Conservation (phyloP, 92 coral and sea anemone genomes). For the Porites lobata region DNA sequence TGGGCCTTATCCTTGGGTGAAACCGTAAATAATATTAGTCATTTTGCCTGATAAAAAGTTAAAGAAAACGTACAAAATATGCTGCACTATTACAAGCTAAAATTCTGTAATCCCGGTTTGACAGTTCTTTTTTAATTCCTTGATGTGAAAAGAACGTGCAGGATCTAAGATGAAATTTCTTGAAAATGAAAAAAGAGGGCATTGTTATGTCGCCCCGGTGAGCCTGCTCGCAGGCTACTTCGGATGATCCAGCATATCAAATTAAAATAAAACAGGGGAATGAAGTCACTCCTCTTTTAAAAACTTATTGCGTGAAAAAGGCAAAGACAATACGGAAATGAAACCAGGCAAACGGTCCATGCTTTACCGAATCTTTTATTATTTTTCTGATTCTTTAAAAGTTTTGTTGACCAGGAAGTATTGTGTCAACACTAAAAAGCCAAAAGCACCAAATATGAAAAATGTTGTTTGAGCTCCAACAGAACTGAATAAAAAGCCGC, state of each 20-base stretch:
- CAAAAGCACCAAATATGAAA: slow-evolving; percentile 57
- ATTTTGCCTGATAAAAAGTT: too few species aligned
- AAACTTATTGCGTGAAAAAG: background rate
- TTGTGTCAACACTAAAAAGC: slow-evolving; percentile 42
- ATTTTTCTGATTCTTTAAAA: background rate
- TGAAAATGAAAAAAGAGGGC: too few species aligned
- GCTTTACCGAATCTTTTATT: background rate
- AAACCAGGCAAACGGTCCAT: background rate
- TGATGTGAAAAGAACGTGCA: too few species aligned
- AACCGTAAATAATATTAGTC: too few species aligned
- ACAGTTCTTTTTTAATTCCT: too few species aligned
- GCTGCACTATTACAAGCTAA: too few species aligned
- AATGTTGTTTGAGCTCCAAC: slow-evolving; percentile 69
- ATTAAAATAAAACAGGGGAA: background rate
- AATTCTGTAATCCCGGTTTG: too few species aligned
- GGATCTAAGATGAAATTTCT: too few species aligned
- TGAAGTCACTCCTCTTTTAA: background rate
- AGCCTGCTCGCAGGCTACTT: too few species aligned
- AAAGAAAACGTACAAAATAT: too few species aligned
- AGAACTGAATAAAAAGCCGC: slow-evolving; percentile 67
- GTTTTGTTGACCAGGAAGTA: slow-evolving; percentile 52
- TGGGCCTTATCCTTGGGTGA: too few species aligned
- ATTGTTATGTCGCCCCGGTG: too few species aligned
- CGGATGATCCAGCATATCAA: background rate
- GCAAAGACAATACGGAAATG: background rate